These are phyloP conservation scores for Sitta europaea DNA, from an alignment of 2,113 vertebrate genomes.

Conservation along the genomic window DNA sequence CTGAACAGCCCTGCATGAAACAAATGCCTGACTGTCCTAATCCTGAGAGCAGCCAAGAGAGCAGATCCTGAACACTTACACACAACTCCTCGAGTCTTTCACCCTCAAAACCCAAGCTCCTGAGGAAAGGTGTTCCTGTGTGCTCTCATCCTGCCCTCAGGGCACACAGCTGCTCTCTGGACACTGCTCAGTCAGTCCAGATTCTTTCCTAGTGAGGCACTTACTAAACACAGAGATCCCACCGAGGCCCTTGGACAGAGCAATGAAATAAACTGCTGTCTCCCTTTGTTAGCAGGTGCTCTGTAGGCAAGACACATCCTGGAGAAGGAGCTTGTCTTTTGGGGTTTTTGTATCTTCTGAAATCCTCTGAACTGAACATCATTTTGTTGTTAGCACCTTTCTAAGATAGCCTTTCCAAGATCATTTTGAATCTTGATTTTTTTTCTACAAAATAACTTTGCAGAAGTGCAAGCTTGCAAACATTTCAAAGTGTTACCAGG, in stretches of 20 bases:
- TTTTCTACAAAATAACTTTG: not conserved
- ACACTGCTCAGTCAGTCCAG: not conserved
- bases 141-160: not conserved
- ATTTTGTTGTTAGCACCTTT: not conserved
- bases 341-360: not conserved
- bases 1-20: not conserved
- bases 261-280: not conserved
- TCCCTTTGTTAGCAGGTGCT: not conserved
- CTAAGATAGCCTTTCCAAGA: not conserved
- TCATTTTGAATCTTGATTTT: not conserved
- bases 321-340: not conserved
- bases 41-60: not conserved
- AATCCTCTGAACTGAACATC: not conserved
- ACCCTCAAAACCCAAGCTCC: not conserved
- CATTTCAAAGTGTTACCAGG: not conserved
- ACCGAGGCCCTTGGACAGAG: not conserved
- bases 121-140: conserved; percentile 5
- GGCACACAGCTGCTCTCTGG: not conserved
- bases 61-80: not conserved
- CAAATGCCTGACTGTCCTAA: not conserved
- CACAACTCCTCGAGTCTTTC: not conserved
- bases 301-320: not conserved
- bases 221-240: not conserved
- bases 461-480: not conserved
- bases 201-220: conserved; percentile 25